Evolutionary conservation across 2,113 vertebrate genomes (phyloP), one percentile per base, ranked within the genome.

Genomic region (Scortum barcoo): DNA sequence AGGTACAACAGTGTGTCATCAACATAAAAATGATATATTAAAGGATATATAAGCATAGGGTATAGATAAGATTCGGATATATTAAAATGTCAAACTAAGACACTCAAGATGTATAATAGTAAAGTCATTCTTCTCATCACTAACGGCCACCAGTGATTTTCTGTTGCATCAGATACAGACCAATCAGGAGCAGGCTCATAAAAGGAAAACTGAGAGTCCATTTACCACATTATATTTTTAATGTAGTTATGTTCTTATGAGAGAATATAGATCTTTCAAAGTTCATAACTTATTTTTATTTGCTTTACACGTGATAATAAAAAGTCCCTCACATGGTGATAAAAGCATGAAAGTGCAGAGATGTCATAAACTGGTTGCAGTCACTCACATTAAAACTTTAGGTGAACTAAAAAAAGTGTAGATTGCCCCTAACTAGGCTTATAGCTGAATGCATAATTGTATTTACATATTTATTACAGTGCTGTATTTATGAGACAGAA

Each of bases 381-480:
- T 11, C 82, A 14, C 61, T 5, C 5, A 73, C 76, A 6, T 76
- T 78, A 53, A 78, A 76, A 88, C 57, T 46, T 80, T 11, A 62
- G 20, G 11, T 57, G 13, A 69, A 48, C 22, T n/a, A 17, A 48
- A 80, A 72, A 71, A 74, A 36, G 33, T 30, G n/a, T 16, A 22
- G 0, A 5, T n/a, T 20, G 61, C 20, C 36, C 3, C 36, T 36
- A 50, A 84, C 26, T n/a, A 13, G 36, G 24, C 2, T 48, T 20
- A 74, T 6, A 72, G 80, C 70, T 48, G 40, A 50, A 44, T 46
- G 38, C 65, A 78, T 48, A 4, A 16, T 76, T 76, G 83, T 76
- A 90, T 89, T 50, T 81, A 53, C 72, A 81, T 72, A 77, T 88
- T 85, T 83, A 82, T 88, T 44, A 80, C 63, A 77, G 70, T 68